phyloP scores from a whole-genome alignment of 2,888 invertebrate genomes.

The Empis stercorea region DNA sequence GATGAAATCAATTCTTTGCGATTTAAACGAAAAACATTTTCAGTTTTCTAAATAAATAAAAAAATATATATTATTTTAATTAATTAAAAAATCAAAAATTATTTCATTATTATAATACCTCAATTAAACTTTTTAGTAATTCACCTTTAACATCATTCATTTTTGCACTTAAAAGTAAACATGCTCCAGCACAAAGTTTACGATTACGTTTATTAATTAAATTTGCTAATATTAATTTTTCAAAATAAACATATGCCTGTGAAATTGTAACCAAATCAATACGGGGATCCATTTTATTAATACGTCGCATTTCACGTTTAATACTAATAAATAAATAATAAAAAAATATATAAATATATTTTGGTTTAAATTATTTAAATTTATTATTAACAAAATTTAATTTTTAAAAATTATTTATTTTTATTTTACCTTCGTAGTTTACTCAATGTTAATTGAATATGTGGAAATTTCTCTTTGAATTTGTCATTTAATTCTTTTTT shows the following conservation, averaged over 20 bases:
- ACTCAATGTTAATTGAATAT: slow-evolving; percentile 86
- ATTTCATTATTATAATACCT: too few relatives aligned
- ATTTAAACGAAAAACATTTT: slow-evolving; percentile 79
- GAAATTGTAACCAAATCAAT: slow-evolving; percentile 85
- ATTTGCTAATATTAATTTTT: slow-evolving; percentile 83
- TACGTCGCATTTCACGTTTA: slow-evolving; percentile 90
- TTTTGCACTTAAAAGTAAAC: slow-evolving; percentile 87
- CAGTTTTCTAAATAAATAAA: slow-evolving; percentile 61
- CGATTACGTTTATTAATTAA: slow-evolving; percentile 91
- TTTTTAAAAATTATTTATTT: not conserved
- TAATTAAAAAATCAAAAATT: too few relatives aligned
- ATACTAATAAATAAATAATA: too few relatives aligned
- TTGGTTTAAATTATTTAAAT: too few relatives aligned
- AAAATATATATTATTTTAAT: slow-evolving; percentile 1
- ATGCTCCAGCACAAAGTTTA: slow-evolving; percentile 90
- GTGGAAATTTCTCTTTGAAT: slow-evolving; percentile 88
- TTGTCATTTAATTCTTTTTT: slow-evolving; percentile 97
- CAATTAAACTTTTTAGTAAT: slow-evolving; percentile 70
- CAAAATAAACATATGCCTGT: slow-evolving; percentile 96
- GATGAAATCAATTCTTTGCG: slow-evolving; percentile 80
- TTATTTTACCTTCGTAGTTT: slow-evolving; percentile 74
- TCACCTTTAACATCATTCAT: slow-evolving; percentile 94
- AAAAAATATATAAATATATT: too few relatives aligned
- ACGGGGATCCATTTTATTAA: slow-evolving; percentile 70
- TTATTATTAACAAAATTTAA: too few relatives aligned